Conservation (phyloP, 2,113 vertebrate genomes). For the Lota lota region DNA sequence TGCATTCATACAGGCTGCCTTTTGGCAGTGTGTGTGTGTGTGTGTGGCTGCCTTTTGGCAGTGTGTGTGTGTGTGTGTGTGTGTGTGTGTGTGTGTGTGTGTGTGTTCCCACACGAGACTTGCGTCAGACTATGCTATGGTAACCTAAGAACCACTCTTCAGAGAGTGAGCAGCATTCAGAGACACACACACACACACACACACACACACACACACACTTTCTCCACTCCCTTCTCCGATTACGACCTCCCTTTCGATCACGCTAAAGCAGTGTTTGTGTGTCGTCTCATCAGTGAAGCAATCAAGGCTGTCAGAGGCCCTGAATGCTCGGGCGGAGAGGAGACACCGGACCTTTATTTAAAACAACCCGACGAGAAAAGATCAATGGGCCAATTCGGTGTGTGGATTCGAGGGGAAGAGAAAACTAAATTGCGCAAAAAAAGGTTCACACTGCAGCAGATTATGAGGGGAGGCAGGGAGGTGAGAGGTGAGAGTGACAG, state of each 20-base stretch:
- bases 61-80: too few relatives aligned
- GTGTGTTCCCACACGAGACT: conserved; percentile 40
- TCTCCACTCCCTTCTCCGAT: conserved; percentile 57
- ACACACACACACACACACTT: conserved; percentile 30
- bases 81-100: conserved; percentile 15
- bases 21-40: conserved; percentile 3
- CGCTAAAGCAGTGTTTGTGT: conserved; percentile 59
- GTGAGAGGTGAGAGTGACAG: conserved; percentile 39
- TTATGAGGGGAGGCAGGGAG: conserved; percentile 55
- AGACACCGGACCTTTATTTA: conserved; percentile 64
- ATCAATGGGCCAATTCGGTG: conserved; percentile 60
- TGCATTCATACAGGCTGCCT: conserved; percentile 42
- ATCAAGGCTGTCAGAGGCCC: conserved; percentile 55
- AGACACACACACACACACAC: conserved; percentile 31
- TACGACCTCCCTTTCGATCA: conserved; percentile 61
- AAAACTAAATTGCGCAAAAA: neutral
- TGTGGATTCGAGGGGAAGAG: conserved; percentile 59
- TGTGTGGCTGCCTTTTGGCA: neutral
- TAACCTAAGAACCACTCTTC: conserved; percentile 38
- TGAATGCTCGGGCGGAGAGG: conserved; percentile 49
- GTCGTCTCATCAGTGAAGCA: conserved; percentile 36
- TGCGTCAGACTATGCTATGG: conserved; percentile 44
- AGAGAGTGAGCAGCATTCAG: conserved; percentile 13
- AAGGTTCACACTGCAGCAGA: conserved; percentile 16
- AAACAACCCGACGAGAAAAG: conserved; percentile 65